A percentile compares a stretch with the other conserved stretches of the same genome.
These are phyloP conservation scores for Rhynchophorus ferrugineus DNA, from an alignment of 1,140 invertebrate species.

Conservation along the genomic window DNA sequence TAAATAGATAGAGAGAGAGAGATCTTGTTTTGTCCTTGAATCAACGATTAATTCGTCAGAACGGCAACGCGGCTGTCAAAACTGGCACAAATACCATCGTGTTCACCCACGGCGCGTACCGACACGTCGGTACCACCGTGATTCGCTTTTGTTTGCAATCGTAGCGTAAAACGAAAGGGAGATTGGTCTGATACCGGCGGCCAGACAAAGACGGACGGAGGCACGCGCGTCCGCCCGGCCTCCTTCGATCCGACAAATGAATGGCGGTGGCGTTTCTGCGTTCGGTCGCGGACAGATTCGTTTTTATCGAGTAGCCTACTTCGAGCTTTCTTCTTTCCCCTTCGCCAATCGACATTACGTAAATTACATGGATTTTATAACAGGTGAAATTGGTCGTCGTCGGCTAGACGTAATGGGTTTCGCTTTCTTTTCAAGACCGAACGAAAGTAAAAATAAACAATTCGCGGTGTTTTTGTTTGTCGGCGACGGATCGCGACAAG, in stretches of 20 bases:
- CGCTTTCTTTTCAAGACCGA: background rate
- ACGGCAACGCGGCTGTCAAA: background rate
- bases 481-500: no score
- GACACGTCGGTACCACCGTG: background rate
- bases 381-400: slow-evolving; percentile 5
- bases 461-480: no score
- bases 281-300: slow-evolving; percentile 5
- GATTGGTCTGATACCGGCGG: no score
- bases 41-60: background rate
- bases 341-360: slow-evolving; percentile 7
- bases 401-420: background rate
- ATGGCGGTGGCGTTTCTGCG: slow-evolving; percentile 10
- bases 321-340: slow-evolving; percentile 11
- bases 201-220: no score
- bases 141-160: background rate
- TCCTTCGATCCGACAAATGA: slow-evolving; percentile 23
- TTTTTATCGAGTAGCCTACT: slow-evolving; percentile 11
- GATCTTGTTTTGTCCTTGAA: no score
- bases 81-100: background rate
- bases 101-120: background rate
- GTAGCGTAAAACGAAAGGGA: background rate
- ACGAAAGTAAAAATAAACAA: background rate
- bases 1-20: no score
- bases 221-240: slow-evolving; percentile 3
- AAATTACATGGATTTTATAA: background rate